A percentile compares a stretch with the other conserved stretches of the same genome.
Evolutionary conservation across 1,140 invertebrate genomes (phyloP).

Genomic region (Plodia interpunctella): DNA sequence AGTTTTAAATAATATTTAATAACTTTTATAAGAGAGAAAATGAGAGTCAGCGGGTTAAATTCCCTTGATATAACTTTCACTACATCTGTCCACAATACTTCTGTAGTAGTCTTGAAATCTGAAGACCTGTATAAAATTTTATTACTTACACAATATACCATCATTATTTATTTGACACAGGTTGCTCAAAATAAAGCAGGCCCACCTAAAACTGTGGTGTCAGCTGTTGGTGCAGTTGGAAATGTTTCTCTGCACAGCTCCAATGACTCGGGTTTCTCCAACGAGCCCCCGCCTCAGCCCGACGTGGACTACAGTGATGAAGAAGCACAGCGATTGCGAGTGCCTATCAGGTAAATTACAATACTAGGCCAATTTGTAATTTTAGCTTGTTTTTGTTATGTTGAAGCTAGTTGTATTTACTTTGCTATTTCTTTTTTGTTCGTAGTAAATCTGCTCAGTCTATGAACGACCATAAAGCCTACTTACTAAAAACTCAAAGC

Average conservation of each 20-base stretch:
- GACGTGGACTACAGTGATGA: conserved; percentile 94
- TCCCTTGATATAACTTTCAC: no score
- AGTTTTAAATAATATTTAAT: conserved; percentile 1
- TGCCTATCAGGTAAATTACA: conserved; percentile 82
- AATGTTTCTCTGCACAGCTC: conserved; percentile 91
- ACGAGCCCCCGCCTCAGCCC: conserved; percentile 91
- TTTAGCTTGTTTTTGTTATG: conserved; percentile 28
- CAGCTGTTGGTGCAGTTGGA: conserved; percentile 77
- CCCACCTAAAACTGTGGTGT: conserved; percentile 65
- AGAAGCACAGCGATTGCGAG: conserved; percentile 82
- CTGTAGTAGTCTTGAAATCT: no score
- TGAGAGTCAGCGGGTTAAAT: no score
- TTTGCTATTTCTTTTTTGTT: conserved; percentile 48
- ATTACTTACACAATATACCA: no score
- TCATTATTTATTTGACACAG: conserved; percentile 25
- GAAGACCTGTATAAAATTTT: no score
- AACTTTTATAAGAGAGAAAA: no score
- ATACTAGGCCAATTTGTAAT: conserved; percentile 24
- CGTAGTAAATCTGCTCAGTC: conserved; percentile 71
- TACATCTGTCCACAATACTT: no score
- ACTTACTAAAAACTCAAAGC: conserved; percentile 73
- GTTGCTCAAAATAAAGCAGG: conserved; percentile 71
- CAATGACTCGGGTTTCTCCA: conserved; percentile 94
- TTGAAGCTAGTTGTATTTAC: conserved; percentile 35
- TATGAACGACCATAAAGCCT: conserved; percentile 79